Base-by-base conservation (phyloP, 2,113 vertebrate genomes). In the Phalacrocorax aristotelis region DNA sequence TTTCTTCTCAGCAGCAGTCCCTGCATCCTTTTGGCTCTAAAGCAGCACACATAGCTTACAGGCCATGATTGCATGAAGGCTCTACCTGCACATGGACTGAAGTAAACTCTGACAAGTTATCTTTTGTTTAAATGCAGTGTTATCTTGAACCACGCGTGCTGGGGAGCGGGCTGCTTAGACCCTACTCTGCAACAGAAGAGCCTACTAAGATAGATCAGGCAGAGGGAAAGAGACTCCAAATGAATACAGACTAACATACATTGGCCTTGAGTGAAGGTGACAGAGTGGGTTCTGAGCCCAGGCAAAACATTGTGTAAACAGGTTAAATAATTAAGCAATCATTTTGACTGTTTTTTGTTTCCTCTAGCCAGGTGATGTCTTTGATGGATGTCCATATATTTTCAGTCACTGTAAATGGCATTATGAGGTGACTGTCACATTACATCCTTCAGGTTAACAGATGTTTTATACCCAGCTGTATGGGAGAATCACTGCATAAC, bases 21-120 rank as follows among this genome's bases (percentile, higher is more conserved):
- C 29, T n/a, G 5, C 29, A 16, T 9, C 23, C 34, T 30, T 80
- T 36, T 3, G 4, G 34, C 38, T 57, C 58, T 68, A 0, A 38
- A 36, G 61, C 27, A 71, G 44, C 27, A 32, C 0, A 7, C 1
- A 26, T 5, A 40, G 14, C 9, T 44, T 11, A 48, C 0, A 44
- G 23, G 34, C 34, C 52, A 83, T 62, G n/a, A 2, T 10, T 38
- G n/a, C 21, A 40, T 4, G 42, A 38, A 46, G 48, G 61, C 15
- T 79, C 34, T n/a, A 22, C 30, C 48, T 58, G 57, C 66, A 25
- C 20, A 1, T 2, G 25, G 64, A 61, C 70, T 60, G 49, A 38
- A 83, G 57, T 30, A 32, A 40, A 88, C 32, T 15, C 13, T 66
- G 88, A 42, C 36, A n/a, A 66, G 38, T 15, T 9, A 23, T 22